Conservation (phyloP, 1,140 invertebrate species). For the Euwallacea similis region DNA sequence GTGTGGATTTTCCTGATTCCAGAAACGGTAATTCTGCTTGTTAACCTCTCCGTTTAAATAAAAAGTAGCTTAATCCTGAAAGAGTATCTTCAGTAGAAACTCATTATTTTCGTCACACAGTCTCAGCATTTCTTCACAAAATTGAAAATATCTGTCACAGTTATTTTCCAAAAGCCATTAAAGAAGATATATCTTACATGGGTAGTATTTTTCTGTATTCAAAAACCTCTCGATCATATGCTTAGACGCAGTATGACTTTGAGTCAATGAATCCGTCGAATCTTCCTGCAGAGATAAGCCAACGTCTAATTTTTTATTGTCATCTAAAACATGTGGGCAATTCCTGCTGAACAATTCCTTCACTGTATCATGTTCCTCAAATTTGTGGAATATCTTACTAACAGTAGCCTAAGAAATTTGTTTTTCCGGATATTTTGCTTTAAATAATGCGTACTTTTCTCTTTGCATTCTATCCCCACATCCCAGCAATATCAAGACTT, state of each 20-base stretch:
- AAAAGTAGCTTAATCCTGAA: conserved; percentile 15
- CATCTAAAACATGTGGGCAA: conserved; percentile 9
- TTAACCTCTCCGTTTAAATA: conserved; percentile 11
- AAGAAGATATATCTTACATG: neutral
- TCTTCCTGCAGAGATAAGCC: conserved; percentile 9
- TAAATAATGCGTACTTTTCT: conserved; percentile 14
- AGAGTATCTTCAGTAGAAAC: conserved; percentile 16
- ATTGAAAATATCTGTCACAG: conserved; percentile 18
- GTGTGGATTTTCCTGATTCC: conserved; percentile 8
- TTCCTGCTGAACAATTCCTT: conserved; percentile 5
- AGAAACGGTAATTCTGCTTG: too few species aligned
- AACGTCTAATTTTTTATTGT: conserved; percentile 16
- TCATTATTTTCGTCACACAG: conserved; percentile 8
- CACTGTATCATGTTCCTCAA: too few species aligned
- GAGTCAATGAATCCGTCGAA: conserved; percentile 9
- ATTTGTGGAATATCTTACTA: too few species aligned
- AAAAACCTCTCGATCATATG: conserved; percentile 11
- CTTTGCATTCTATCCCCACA: conserved; percentile 12
- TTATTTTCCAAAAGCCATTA: conserved; percentile 15
- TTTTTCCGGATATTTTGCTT: conserved; percentile 13
- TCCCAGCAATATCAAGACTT: neutral
- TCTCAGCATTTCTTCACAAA: conserved; percentile 21
- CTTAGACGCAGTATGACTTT: conserved; percentile 2
- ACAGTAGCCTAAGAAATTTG: neutral
- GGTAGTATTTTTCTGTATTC: conserved; percentile 17